Evolutionary conservation across 2,888 invertebrate genomes (phyloP).

Genomic region (Drosophila algonquin): DNA sequence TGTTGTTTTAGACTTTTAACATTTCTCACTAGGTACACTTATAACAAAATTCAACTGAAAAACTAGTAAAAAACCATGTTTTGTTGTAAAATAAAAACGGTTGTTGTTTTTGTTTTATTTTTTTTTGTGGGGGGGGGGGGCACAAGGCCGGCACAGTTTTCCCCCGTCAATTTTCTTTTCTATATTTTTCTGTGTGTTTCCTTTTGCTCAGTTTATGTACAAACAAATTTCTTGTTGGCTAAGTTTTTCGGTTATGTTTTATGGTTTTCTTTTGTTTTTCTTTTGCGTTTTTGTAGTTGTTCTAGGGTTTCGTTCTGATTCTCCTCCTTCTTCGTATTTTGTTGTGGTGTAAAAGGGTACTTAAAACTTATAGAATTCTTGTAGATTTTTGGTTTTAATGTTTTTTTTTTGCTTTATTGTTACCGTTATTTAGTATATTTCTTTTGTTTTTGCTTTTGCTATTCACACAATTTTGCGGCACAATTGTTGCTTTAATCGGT

Average conservation of each 20-base stretch:
- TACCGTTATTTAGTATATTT: constrained; percentile 70
- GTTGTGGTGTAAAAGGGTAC: constrained; percentile 76
- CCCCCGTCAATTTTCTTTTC: constrained; percentile 28
- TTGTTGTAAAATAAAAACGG: constrained; percentile 67
- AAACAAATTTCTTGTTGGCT: constrained; percentile 36
- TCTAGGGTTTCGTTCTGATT: constrained; percentile 14
- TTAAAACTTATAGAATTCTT: constrained; percentile 79
- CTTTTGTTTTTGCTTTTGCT: constrained; percentile 51
- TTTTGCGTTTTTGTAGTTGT: constrained; percentile 23
- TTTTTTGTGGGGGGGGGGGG: constrained; percentile 26
- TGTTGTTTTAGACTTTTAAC: constrained; percentile 81
- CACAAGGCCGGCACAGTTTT: constrained; percentile 67
- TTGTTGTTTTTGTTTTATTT: constrained; percentile 37
- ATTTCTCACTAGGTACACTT: constrained; percentile 83
- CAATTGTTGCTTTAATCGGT: constrained; percentile 75
- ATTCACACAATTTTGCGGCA: constrained; percentile 70
- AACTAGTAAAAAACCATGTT: constrained; percentile 75
- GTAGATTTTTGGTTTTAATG: constrained; percentile 79
- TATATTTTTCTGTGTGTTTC: constrained; percentile 37
- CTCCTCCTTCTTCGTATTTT: constrained; percentile 22
- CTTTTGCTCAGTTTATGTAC: constrained; percentile 54
- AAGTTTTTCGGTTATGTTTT: constrained; percentile 15
- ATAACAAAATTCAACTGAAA: constrained; percentile 73
- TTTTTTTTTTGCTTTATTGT: constrained; percentile 74
- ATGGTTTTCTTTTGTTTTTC: constrained; percentile 59